Percentiles rank a stretch among this genome's conserved stretches.
phyloP scores from a whole-genome alignment of 2,888 invertebrate genomes.

The Drosophila maculinotata region DNA sequence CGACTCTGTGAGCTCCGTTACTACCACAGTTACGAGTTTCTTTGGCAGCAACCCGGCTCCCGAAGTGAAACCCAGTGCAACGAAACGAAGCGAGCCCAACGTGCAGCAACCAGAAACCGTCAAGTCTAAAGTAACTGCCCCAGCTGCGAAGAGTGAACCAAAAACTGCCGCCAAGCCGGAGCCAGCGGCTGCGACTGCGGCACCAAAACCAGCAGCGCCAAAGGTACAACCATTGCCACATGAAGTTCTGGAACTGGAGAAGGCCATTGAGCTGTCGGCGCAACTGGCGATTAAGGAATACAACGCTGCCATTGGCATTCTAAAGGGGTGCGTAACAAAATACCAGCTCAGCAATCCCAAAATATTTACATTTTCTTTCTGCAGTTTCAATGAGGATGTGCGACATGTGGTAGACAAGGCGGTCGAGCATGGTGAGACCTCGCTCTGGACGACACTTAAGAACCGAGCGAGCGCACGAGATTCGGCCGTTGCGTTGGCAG shows the following conservation, averaged over 20 bases:
- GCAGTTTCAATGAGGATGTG: conserved; percentile 86
- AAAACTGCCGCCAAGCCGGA: conserved; percentile 42
- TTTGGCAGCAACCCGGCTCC: conserved; percentile 68
- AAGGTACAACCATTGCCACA: conserved; percentile 83
- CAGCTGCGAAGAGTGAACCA: conserved; percentile 48
- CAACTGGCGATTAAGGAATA: conserved; percentile 89
- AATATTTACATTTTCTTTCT: background rate
- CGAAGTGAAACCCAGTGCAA: conserved; percentile 29
- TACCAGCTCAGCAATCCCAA: too few relatives aligned
- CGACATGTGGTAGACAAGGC: conserved; percentile 87
- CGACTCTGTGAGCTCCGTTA: conserved; percentile 66
- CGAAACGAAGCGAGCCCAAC: conserved; percentile 13
- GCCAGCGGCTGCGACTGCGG: conserved; percentile 4
- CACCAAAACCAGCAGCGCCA: conserved; percentile 17
- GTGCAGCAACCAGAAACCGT: conserved; percentile 16
- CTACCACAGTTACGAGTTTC: conserved; percentile 78
- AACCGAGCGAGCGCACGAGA: conserved; percentile 87
- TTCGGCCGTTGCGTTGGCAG: conserved; percentile 86
- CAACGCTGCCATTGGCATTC: conserved; percentile 87
- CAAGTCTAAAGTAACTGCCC: conserved; percentile 42
- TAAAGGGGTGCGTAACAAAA: conserved; percentile 84
- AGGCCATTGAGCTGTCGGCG: conserved; percentile 86
- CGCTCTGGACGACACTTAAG: conserved; percentile 87
- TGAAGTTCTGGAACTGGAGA: conserved; percentile 87
- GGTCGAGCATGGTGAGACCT: conserved; percentile 87